Percentiles rank a stretch among this genome's conserved stretches.
These are phyloP conservation scores for Monopterus albus DNA, from an alignment of 2,113 vertebrate genomes.

Conservation along the genomic window DNA sequence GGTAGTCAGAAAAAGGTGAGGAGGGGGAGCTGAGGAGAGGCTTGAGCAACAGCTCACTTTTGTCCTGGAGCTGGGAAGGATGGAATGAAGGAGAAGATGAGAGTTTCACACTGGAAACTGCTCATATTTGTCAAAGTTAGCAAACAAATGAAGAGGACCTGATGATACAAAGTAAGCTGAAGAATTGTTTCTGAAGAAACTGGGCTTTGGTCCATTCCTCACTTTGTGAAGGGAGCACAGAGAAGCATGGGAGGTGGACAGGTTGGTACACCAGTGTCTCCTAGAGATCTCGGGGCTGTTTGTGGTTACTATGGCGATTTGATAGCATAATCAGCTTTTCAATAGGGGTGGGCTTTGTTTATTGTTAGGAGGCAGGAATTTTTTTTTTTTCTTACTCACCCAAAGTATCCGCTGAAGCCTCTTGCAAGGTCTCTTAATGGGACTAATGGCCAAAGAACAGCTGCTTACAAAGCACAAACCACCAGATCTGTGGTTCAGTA, in stretches of 20 bases:
- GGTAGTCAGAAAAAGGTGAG: conserved; percentile 80
- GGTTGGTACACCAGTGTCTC: conserved; percentile 42
- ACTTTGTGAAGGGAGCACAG: conserved; percentile 22
- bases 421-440: conserved; percentile 29
- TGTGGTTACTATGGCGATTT: conserved; percentile 61
- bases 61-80: neutral
- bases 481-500: neutral
- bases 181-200: conserved; percentile 20
- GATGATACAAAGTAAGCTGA: neutral
- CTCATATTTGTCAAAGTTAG: neutral
- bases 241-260: conserved; percentile 20
- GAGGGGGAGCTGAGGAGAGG: conserved; percentile 10
- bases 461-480: conserved; percentile 25
- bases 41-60: neutral
- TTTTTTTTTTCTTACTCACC: conserved; percentile 7
- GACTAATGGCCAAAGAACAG: conserved; percentile 60
- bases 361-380: conserved; percentile 40
- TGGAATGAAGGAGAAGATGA: conserved; percentile 1
- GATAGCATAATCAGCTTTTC: conserved; percentile 52
- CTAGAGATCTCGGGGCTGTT: conserved; percentile 39
- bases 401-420: conserved; percentile 42
- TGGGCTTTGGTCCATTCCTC: neutral
- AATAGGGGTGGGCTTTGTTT: conserved; percentile 56
- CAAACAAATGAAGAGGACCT: neutral
- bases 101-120: conserved; percentile 1